These are phyloP conservation scores for Augochlorella aurata DNA, from an alignment of 2,888 invertebrate genomes.

Conservation along the genomic window DNA sequence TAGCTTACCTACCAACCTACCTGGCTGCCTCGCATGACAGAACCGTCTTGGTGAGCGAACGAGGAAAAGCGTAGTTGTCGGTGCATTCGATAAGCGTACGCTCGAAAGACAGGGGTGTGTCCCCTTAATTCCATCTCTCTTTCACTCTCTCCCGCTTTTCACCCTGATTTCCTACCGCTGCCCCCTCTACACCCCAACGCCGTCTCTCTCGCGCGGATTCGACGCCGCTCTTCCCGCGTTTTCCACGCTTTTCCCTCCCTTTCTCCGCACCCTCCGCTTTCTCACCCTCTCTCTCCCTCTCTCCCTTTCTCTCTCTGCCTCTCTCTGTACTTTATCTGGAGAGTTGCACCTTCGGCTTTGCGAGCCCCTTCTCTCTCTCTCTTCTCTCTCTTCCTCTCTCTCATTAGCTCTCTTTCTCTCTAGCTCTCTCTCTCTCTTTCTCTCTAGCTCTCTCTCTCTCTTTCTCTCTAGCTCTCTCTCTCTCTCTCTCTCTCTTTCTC, in stretches of 20 bases:
- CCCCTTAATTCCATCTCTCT: conserved; percentile 61
- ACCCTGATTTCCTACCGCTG: conserved; percentile 24
- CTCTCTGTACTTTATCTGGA: not conserved
- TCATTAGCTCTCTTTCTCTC: not conserved
- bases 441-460: not conserved
- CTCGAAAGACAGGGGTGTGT: conserved; percentile 80
- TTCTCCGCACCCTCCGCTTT: not conserved
- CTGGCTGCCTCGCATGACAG: conserved; percentile 69
- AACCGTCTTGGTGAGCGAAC: conserved; percentile 67
- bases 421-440: not conserved
- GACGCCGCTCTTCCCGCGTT: conserved; percentile 12
- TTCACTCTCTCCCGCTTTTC: conserved; percentile 31
- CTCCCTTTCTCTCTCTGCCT: conserved; percentile 29
- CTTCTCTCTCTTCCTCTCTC: conserved; percentile 8
- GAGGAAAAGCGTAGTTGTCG: conserved; percentile 70
- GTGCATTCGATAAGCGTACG: conserved; percentile 79
- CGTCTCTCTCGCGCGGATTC: conserved; percentile 47
- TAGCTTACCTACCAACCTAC: conserved; percentile 78
- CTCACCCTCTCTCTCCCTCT: conserved; percentile 1
- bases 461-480: conserved; percentile 7
- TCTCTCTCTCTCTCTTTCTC: not conserved
- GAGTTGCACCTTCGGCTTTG: conserved; percentile 6
- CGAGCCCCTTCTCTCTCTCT: not conserved
- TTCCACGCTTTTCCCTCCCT: conserved; percentile 35
- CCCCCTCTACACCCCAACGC: conserved; percentile 1